Base-by-base conservation (phyloP, 2,113 vertebrate species). In the Toxotes jaculatrix region DNA sequence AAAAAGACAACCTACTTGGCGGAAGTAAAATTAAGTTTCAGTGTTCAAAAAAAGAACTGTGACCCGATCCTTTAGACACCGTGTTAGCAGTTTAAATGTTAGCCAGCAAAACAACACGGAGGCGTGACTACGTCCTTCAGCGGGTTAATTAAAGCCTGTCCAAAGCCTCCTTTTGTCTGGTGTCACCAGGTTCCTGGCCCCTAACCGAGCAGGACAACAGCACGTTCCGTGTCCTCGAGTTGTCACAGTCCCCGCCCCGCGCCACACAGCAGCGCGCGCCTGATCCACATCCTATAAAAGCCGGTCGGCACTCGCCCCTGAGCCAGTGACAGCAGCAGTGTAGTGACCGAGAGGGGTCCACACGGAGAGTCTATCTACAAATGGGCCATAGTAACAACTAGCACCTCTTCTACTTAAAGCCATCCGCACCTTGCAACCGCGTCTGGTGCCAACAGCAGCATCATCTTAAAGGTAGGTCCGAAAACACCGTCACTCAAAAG, bases 321-420 rank as follows among this genome's bases (percentile, higher is more conserved):
- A 23, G 5, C 7, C 66, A 65, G 32, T 23, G 17, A n/a, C 42
- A 51, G 36, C 42, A 68, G 65, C 69, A 2, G 43, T 0, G 2
- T 8, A 56, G 76, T 38, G 85, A 80, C 51, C 82, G 42, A n/a
- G 38, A 51, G 31, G 49, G 81, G 53, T 68, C 84, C 6, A 6
- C 4, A 4, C 9, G 2, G 63, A 45, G 7, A 76, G n/a, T 5
- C 63, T 32, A 10, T 67, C 61, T 27, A 90, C 93, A 83, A 85
- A 96, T 96, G 96, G 95, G 91, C 86, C 79, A 92, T 23, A 38
- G 79, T 57, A 77, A 78, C 62, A 94, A 93, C 87, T 94, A 95
- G 86, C 78, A 76, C 21, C 16, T 82, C 84, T 73, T 68, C 79
- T 51, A 68, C 49, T 78, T 57, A 76, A 66, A 85, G 85, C 70